Evolutionary conservation across 1,140 invertebrate genomes (phyloP), one percentile per base, ranked within the genome.

Genomic region (Scaptomyza graminum): DNA sequence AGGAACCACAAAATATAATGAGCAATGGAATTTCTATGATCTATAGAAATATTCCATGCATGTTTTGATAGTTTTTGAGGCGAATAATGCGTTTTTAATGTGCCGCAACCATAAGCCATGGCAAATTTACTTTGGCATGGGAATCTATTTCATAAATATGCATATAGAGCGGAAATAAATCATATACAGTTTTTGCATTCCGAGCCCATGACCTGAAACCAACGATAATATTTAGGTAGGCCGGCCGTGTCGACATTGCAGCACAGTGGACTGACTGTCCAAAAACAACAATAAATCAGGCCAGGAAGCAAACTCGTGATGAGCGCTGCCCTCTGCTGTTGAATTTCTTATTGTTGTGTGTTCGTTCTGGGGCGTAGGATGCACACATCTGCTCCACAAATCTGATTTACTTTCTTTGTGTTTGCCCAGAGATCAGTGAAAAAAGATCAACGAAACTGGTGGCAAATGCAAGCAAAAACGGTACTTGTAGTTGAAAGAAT

Each of bases 321-420:
- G 16, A 46, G 31, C 31, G 47, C 47, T 41, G 13, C 52, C 43
- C 50, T 49, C 52, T 13, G 22, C 56, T 34, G 55, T 56, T 43
- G 3, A 46, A 49, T 55, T 51, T 54, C 50, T 25, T 56, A 46
- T 3, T 28, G 15, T 54, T 64, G 56, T 70, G 70, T 77, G n/a
- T 41, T n/a, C 46, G 18, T 41, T n/a, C 47, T n/a, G n/a, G 44
- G 44, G 41, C 31, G n/a, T 55, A 61, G 72, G 50, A 15, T 15
- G 82, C 80, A 34, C 7, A 84, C 80, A 85, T 82, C 82, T 85
- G 82, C 83, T 88, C 83, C 82, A 88, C n/a, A 83, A 82, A 85
- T 88, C 75, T 88, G 82, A 88, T 85, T 85, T 85, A 85, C 82
- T 85, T 85, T 88, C 82, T 73, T 79, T 85, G 81, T 84, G 49